Conservation (phyloP, 1,140 invertebrate genomes). For the Hylaeus volcanicus region DNA sequence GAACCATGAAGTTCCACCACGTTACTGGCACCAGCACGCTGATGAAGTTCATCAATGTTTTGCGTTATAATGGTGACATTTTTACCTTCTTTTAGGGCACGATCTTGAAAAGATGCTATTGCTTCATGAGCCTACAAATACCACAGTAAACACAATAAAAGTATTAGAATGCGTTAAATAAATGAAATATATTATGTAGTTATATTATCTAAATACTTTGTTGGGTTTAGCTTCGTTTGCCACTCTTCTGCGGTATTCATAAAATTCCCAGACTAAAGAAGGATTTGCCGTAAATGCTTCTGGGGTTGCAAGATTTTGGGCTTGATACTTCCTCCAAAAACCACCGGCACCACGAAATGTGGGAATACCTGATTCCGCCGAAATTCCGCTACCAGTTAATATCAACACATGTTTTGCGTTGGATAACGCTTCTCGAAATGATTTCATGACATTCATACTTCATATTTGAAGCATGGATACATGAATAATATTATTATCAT, state of each 20-base stretch:
- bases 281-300: slow-evolving; percentile 85
- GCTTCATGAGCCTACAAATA: slow-evolving; percentile 88
- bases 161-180: neutral
- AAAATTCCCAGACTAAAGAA: slow-evolving; percentile 90
- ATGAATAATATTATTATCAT: no score
- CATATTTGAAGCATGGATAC: no score
- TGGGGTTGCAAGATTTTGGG: slow-evolving; percentile 85
- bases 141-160: neutral
- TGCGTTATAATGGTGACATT: slow-evolving; percentile 91
- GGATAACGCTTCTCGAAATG: slow-evolving; percentile 82
- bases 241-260: slow-evolving; percentile 87
- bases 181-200: neutral
- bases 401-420: slow-evolving; percentile 84
- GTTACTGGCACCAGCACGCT: slow-evolving; percentile 89
- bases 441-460: slow-evolving; percentile 71
- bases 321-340: slow-evolving; percentile 88
- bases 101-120: slow-evolving; percentile 89
- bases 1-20: slow-evolving; percentile 95
- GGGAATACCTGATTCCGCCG: slow-evolving; percentile 91
- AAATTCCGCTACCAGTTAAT: slow-evolving; percentile 89
- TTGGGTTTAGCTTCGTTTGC: slow-evolving; percentile 85
- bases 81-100: slow-evolving; percentile 82
- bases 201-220: slow-evolving; percentile 77
- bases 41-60: slow-evolving; percentile 95
- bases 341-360: slow-evolving; percentile 90